A percentile compares a stretch with the other conserved stretches of the same genome.
Conservation (phyloP, 1,140 invertebrate species). For the Sarcophaga peregrina region DNA sequence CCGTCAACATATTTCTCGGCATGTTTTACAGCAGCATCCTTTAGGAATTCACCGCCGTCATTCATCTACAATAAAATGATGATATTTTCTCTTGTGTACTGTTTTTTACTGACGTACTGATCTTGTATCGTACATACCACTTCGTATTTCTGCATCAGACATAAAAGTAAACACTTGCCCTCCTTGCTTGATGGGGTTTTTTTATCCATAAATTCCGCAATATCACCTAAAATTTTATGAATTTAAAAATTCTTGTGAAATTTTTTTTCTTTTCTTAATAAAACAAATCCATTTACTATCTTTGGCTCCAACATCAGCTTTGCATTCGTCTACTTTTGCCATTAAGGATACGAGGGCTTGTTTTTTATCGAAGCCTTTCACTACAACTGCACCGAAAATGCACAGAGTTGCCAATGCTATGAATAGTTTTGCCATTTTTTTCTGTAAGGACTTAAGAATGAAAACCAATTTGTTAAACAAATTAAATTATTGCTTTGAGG, state of each 20-base stretch:
- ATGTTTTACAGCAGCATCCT: not conserved
- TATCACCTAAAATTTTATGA: not conserved
- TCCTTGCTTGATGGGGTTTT: not conserved
- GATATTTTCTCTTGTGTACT: not conserved
- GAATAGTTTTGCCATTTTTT: not conserved
- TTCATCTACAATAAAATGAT: not conserved
- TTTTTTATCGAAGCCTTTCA: not conserved
- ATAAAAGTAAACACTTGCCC: constrained; percentile 16
- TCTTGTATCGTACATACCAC: not conserved
- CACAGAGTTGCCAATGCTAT: not conserved
- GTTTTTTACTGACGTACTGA: not conserved
- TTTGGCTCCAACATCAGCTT: not conserved
- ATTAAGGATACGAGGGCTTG: not conserved
- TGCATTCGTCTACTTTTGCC: not conserved
- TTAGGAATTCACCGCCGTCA: not conserved
- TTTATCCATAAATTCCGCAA: not conserved
- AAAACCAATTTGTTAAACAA: not conserved
- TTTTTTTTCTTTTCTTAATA: not conserved
- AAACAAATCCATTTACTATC: not conserved
- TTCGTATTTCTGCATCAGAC: constrained; percentile 15
- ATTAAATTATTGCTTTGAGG: not conserved
- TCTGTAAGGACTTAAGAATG: not conserved
- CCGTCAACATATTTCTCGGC: not conserved
- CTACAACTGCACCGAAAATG: not conserved
- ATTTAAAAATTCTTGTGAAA: not conserved